Evolutionary conservation across 2,888 invertebrate species (phyloP).

Genomic region (Imbricaverruca yamaguchii): DNA sequence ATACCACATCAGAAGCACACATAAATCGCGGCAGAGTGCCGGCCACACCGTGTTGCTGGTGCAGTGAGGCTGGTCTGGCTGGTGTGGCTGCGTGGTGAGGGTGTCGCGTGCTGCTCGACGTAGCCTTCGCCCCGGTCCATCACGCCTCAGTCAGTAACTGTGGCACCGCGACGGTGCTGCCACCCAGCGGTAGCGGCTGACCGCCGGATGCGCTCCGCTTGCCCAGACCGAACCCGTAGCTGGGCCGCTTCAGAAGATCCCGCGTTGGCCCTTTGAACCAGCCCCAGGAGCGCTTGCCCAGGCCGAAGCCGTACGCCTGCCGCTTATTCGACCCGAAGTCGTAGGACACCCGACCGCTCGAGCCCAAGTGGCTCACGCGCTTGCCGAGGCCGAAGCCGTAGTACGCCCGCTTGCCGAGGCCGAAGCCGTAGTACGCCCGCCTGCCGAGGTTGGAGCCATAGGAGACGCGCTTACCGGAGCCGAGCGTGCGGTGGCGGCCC

Average conservation of each 20-base stretch:
- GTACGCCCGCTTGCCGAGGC: not conserved
- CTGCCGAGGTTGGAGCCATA: not conserved
- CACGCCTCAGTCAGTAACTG: no score
- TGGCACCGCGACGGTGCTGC: no score
- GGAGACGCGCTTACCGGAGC: not conserved
- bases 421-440: not conserved
- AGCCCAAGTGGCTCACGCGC: not conserved
- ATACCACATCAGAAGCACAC: no score
- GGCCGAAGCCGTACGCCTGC: not conserved
- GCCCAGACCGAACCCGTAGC: slow-evolving; percentile 5
- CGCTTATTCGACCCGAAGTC: not conserved
- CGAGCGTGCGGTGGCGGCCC: not conserved
- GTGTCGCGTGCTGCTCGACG: no score
- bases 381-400: slow-evolving; percentile 8
- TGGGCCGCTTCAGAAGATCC: slow-evolving; percentile 1
- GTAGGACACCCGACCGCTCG: not conserved
- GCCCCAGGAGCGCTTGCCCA: slow-evolving; percentile 4
- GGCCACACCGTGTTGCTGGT: no score
- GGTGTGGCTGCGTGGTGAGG: no score
- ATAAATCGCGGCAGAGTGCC: no score
- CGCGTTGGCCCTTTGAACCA: not conserved
- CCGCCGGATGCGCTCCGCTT: not conserved
- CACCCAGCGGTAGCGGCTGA: no score
- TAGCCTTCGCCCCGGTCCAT: no score
- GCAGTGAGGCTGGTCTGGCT: no score